These are phyloP conservation scores for Euura saliciscinereae DNA, from an alignment of 1,140 invertebrate species.

Conservation along the genomic window DNA sequence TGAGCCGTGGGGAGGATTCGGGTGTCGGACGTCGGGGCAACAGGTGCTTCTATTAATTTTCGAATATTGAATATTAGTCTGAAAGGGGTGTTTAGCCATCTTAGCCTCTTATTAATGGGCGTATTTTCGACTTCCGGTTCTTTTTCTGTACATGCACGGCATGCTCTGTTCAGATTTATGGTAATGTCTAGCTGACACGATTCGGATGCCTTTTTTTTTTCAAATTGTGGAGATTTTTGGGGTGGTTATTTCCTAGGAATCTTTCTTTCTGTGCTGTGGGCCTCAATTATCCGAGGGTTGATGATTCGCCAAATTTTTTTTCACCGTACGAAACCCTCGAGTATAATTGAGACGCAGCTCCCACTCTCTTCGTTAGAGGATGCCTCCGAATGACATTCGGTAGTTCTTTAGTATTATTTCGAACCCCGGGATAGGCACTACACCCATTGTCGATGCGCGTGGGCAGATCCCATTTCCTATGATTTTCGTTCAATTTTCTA, in stretches of 20 bases:
- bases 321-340: not conserved
- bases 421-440: not conserved
- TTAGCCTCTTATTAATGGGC: not conserved
- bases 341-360: not conserved
- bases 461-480: not conserved
- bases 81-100: slow-evolving; percentile 7
- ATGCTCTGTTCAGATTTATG: not conserved
- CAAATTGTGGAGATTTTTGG: no score
- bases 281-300: slow-evolving; percentile 9
- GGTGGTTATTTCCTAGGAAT: not conserved
- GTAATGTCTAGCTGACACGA: not conserved
- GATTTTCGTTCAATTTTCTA: not conserved
- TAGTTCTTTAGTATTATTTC: not conserved
- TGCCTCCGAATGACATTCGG: slow-evolving; percentile 21
- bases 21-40: slow-evolving; percentile 14
- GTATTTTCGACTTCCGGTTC: not conserved
- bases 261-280: slow-evolving; percentile 18
- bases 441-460: slow-evolving; percentile 1
- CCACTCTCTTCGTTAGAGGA: not conserved
- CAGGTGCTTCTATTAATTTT: slow-evolving; percentile 37
- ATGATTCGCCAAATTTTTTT: not conserved
- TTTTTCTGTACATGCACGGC: not conserved
- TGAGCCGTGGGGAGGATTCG: not conserved
- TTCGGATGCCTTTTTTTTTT: no score
- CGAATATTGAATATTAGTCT: slow-evolving; percentile 29